Evolutionary conservation across 2,113 vertebrate genomes (phyloP).

Genomic region (Peromyscus californicus): DNA sequence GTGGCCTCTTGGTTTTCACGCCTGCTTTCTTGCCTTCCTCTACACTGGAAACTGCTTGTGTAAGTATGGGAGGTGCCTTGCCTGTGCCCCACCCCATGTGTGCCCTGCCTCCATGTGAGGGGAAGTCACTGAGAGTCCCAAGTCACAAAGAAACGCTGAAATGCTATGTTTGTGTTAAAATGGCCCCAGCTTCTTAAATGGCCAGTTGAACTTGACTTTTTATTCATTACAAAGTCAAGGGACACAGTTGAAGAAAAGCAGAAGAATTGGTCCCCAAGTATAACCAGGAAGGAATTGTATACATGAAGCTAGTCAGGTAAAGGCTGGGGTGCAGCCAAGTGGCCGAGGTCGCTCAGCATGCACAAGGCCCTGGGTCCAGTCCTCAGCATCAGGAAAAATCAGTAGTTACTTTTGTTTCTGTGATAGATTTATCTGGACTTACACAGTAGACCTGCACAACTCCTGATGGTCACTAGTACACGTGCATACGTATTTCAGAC

Average conservation of each 20-base stretch:
- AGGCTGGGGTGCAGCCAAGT: background rate
- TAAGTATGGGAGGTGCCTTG: background rate
- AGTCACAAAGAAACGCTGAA: background rate
- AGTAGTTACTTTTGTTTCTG: background rate
- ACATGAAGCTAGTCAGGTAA: background rate
- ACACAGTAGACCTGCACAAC: background rate
- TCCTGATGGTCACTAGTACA: background rate
- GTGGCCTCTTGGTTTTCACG: background rate
- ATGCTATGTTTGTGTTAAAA: conserved; percentile 27
- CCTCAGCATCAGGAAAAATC: background rate
- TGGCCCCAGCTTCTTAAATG: background rate
- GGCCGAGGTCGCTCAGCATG: background rate
- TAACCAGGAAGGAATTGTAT: background rate
- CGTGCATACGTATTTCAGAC: background rate
- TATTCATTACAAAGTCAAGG: background rate
- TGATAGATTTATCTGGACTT: background rate
- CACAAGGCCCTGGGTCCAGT: background rate
- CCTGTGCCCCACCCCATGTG: background rate
- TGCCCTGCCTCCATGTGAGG: background rate
- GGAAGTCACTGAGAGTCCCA: background rate
- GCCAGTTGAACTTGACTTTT: conserved; percentile 35
- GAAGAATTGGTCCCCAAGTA: background rate
- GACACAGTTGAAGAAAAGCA: background rate
- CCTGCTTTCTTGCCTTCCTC: background rate
- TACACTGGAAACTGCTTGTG: background rate